Conservation (phyloP, 2,888 invertebrate genomes). For the Ochropleura plecta region DNA sequence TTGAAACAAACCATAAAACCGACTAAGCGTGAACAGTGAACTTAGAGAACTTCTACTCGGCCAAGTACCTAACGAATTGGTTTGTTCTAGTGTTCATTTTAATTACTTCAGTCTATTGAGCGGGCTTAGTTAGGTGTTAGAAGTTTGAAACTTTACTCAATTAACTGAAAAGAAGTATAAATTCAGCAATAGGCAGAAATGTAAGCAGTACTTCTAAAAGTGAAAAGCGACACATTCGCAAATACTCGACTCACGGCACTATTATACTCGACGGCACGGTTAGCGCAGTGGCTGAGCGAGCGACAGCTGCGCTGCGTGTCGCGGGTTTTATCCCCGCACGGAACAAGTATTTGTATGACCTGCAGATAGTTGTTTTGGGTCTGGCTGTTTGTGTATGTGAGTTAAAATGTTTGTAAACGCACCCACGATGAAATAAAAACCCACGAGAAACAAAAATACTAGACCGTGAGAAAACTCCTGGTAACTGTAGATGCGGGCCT, state of each 20-base stretch:
- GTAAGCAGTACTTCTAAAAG: background rate
- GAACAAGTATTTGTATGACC: too few species aligned
- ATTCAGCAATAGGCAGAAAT: background rate
- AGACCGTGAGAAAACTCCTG: too few species aligned
- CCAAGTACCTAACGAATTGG: conserved; percentile 64
- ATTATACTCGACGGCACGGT: too few species aligned
- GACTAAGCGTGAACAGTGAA: conserved; percentile 59
- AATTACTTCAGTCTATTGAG: conserved; percentile 12
- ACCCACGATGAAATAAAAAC: too few species aligned
- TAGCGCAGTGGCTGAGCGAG: too few species aligned
- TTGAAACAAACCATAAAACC: conserved; percentile 65
- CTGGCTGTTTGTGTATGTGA: too few species aligned
- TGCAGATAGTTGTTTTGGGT: too few species aligned
- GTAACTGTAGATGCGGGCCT: too few species aligned
- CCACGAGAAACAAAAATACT: too few species aligned
- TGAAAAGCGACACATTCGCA: background rate
- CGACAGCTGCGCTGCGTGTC: too few species aligned
- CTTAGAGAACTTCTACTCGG: conserved; percentile 60
- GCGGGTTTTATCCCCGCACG: too few species aligned
- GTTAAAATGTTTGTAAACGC: too few species aligned
- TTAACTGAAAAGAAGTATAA: background rate
- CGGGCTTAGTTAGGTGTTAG: background rate
- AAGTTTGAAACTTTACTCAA: background rate
- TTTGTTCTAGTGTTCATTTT: conserved; percentile 46
- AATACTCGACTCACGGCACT: background rate